Conservation (phyloP, 2,888 invertebrate species). For the Dryocosmus kuriphilus region DNA sequence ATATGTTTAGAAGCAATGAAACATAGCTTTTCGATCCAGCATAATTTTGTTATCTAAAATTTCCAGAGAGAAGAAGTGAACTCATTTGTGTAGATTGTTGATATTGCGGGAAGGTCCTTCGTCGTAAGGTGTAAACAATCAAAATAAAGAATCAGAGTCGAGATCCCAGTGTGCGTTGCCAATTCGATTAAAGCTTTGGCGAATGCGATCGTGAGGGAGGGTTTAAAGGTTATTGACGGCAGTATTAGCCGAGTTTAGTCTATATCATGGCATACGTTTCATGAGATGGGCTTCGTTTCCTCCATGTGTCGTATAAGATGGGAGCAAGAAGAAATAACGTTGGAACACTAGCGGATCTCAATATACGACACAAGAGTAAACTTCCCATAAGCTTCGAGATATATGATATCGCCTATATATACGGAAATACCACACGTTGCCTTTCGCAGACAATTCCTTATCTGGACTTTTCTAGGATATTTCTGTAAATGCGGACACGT, state of each 20-base stretch:
- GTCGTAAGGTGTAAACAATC: not conserved
- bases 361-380: slow-evolving; percentile 41
- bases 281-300: slow-evolving; percentile 32
- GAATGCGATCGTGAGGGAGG: slow-evolving; percentile 42
- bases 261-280: slow-evolving; percentile 25
- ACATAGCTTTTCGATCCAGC: too few relatives aligned
- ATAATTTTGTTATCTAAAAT: too few relatives aligned
- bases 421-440: slow-evolving; percentile 16
- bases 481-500: slow-evolving; percentile 47
- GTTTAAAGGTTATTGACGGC: slow-evolving; percentile 48
- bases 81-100: too few relatives aligned
- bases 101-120: too few relatives aligned
- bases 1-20: too few relatives aligned
- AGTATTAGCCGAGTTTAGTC: slow-evolving; percentile 41
- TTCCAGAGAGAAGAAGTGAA: too few relatives aligned
- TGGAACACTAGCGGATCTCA: slow-evolving; percentile 23
- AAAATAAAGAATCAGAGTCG: not conserved
- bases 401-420: slow-evolving; percentile 20
- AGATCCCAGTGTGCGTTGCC: slow-evolving; percentile 21
- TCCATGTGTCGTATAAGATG: slow-evolving; percentile 40
- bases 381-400: slow-evolving; percentile 43
- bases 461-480: slow-evolving; percentile 42
- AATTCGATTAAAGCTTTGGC: slow-evolving; percentile 39
- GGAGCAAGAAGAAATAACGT: slow-evolving; percentile 34
- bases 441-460: slow-evolving; percentile 46